Evolutionary conservation across 2,797 vertebrate genomes (phyloP), one percentile per base, ranked within the genome.

Genomic region (Enteromius argenteus): DNA sequence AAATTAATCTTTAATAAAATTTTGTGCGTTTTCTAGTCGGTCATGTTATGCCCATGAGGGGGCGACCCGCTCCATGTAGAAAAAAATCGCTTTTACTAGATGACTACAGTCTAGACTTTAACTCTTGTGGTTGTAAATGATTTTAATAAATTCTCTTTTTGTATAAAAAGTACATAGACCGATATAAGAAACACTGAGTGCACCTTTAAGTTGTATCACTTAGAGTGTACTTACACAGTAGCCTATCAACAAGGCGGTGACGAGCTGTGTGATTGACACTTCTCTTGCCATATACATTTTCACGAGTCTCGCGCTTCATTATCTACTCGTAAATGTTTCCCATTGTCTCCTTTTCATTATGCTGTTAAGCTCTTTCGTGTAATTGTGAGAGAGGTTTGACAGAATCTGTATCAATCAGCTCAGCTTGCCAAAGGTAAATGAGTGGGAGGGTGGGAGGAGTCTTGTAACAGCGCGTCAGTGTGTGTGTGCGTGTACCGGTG

Each of bases 361-460:
- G 30, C 42, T 13, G 30, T 39, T 8, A 3, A 66, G 14, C 30
- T 58, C 27, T 51, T 83, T 64, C 15, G 23, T 58, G 62, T 66
- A 76, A 76, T 53, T 30, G 46, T 21, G 27, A 49, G 19, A 78
- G 75, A 73, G 53, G 4, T 27, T 44, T 68, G 73, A 78, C 74
- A 78, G 21, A 49, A 77, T 84, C 73, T 56, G 46, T 32, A 64
- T 60, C 72, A 76, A 83, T 76, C 74, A 58, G 73, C 46, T 78
- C 49, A 5, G 44, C 77, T 80, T 19, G 77, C 77, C 66, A 42
- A 56, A 74, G 69, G 68, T 85, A 80, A 74, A 74, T n/a, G 74
- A 77, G 82, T 77, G 49, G 74, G 82, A 39, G 62, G 49, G 44
- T 32, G 78, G 84, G 84, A 75, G 77, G 84, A 85, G 84, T 80